phyloP scores from a whole-genome alignment of 2,113 vertebrate species.

The Dicerorhinus sumatrensis region DNA sequence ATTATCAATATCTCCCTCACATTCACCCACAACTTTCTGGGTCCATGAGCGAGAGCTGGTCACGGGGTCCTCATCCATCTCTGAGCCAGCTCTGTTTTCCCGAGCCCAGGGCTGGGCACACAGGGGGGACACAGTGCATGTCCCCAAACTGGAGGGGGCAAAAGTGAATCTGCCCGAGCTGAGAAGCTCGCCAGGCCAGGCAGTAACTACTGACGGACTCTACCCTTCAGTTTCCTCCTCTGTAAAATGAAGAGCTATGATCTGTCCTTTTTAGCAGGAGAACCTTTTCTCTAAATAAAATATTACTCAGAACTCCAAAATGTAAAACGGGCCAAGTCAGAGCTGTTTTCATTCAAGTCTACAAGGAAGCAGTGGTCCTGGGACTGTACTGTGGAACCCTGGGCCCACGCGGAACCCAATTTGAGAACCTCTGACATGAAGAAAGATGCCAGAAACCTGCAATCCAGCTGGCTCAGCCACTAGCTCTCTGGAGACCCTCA shows the following conservation, averaged over 20 bases:
- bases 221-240: not conserved
- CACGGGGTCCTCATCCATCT: not conserved
- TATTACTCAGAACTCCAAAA: not conserved
- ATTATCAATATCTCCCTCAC: fast-evolving
- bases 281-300: not conserved
- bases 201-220: not conserved
- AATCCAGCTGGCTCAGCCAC: not conserved
- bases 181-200: not conserved
- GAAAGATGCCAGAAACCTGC: not conserved
- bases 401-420: not conserved
- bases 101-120: not conserved
- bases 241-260: not conserved
- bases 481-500: too few species aligned
- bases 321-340: not conserved
- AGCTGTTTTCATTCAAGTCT: not conserved
- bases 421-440: not conserved
- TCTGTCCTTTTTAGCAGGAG: not conserved
- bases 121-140: not conserved
- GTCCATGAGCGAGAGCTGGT: fast-evolving
- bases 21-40: fast-evolving
- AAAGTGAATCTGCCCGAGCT: not conserved
- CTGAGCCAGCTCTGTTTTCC: not conserved
- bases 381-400: not conserved
- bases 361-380: not conserved
- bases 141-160: not conserved